Conservation (phyloP, 1,140 invertebrate species). For the Cyclina sinensis region DNA sequence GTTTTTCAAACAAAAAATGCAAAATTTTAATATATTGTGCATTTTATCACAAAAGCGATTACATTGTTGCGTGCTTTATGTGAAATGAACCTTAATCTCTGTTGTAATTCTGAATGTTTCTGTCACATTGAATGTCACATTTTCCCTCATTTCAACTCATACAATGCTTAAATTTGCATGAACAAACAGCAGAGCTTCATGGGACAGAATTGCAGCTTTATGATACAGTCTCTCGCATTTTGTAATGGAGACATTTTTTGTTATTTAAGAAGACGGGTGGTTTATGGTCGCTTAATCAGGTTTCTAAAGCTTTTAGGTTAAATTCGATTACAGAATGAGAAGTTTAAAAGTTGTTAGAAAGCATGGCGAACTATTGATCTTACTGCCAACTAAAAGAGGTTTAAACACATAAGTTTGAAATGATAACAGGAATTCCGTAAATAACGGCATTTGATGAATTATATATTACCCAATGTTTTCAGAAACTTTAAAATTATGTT, state of each 20-base stretch:
- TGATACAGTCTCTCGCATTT: not conserved
- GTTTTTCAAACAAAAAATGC: not conserved
- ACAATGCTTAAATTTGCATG: constrained; percentile 33
- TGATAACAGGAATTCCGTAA: not conserved
- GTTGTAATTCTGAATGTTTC: constrained; percentile 15
- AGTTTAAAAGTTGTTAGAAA: not conserved
- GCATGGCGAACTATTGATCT: not conserved
- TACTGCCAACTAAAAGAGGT: not conserved
- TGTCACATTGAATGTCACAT: constrained; percentile 4
- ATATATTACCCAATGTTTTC: not conserved
- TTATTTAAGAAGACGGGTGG: constrained; percentile 8
- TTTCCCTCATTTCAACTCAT: constrained; percentile 6
- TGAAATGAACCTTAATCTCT: not conserved
- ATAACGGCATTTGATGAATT: not conserved
- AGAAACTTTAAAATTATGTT: no score
- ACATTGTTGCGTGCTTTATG: not conserved
- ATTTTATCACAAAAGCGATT: constrained; percentile 13
- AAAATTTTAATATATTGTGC: not conserved
- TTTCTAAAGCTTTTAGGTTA: constrained; percentile 31
- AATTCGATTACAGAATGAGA: constrained; percentile 4
- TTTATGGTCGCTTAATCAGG: constrained; percentile 23
- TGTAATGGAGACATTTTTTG: not conserved
- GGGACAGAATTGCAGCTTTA: constrained; percentile 1
- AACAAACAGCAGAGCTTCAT: constrained; percentile 4
- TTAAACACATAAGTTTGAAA: not conserved